Base-by-base conservation (phyloP, 2,113 vertebrate genomes). In the Alosa alosa region DNA sequence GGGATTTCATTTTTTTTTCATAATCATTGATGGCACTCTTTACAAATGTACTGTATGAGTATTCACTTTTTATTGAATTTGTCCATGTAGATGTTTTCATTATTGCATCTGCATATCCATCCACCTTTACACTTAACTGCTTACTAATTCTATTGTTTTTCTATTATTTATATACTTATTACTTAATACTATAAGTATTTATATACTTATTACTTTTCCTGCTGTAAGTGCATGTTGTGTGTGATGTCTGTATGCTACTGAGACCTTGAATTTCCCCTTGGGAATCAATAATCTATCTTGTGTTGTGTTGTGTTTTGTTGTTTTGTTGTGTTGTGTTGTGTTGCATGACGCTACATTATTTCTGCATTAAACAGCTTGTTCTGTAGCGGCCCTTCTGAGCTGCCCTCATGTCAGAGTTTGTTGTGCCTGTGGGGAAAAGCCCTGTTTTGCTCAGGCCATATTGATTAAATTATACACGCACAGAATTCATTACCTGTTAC, bases 391-490 rank as follows among this genome's bases (percentile, higher is more conserved):
- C 68, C 11, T 36, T 75, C 13, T 75, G n/a, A 7, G 64, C 31
- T 31, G 25, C 10, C 68, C 60, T 36, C 68, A 39, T 75, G 31
- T 81, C 82, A 36, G 18, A 49, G 22, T 41, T 86, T 86, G 36
- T 25, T 68, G 68, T 88, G 55, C 7, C 13, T 55, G 25, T 13
- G 20, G 57, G 6, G 44, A 87, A 55, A 84, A 49, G 15, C 22
- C 78, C 44, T 83, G 84, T 72, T 82, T 85, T 68, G 55, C 86
- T 75, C 31, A 57, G 60, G 52, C 15, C 75, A 36, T 82, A 88
- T 85, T 64, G 85, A 86, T 86, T 75, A 87, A 89, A 84, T 83
- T 46, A 86, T 52, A 81, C n/a, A 82, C 83, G 81, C 50, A 13
- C 68, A 75, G 68, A 87, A 17, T 47, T 81, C 84, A 82, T 87